A percentile compares a stretch with the other conserved stretches of the same genome.
Conservation (phyloP, 2,797 vertebrate genomes). For the Otus scops region DNA sequence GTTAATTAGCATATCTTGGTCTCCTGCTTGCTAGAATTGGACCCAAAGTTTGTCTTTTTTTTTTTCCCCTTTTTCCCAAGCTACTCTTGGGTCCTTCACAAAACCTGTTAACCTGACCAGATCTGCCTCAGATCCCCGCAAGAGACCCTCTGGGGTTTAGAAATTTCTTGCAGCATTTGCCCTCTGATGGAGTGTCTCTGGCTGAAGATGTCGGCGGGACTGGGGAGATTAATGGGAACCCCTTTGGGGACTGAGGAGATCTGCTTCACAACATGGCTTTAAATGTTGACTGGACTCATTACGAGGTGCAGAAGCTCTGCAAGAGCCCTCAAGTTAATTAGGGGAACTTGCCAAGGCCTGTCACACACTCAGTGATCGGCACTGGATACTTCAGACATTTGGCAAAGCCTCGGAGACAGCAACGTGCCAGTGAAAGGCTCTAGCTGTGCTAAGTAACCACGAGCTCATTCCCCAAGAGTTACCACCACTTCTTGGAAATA, state of each 20-base stretch:
- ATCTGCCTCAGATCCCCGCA: background rate
- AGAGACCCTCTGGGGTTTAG: background rate
- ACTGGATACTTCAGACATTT: conserved; percentile 36
- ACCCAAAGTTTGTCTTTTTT: background rate
- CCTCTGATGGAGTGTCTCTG: background rate
- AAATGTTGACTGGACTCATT: background rate
- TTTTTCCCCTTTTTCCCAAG: background rate
- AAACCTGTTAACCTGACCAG: background rate
- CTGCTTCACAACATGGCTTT: background rate
- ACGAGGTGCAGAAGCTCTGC: background rate
- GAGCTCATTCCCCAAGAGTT: background rate
- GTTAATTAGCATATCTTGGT: conserved; percentile 55
- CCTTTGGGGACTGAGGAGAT: background rate
- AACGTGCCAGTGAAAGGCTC: background rate
- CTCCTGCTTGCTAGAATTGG: background rate
- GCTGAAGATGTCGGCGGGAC: background rate
- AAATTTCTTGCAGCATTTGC: background rate
- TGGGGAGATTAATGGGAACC: background rate
- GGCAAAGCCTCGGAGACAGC: background rate
- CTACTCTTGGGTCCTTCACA: background rate
- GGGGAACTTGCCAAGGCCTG: conserved; percentile 43
- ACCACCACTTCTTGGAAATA: background rate
- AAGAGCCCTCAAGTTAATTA: conserved; percentile 48
- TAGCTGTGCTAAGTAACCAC: conserved; percentile 23
- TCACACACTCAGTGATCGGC: conserved; percentile 21